Evolutionary conservation across 2,888 invertebrate species (phyloP), one percentile per base, ranked within the genome.

Genomic region (Cantharis rustica): DNA sequence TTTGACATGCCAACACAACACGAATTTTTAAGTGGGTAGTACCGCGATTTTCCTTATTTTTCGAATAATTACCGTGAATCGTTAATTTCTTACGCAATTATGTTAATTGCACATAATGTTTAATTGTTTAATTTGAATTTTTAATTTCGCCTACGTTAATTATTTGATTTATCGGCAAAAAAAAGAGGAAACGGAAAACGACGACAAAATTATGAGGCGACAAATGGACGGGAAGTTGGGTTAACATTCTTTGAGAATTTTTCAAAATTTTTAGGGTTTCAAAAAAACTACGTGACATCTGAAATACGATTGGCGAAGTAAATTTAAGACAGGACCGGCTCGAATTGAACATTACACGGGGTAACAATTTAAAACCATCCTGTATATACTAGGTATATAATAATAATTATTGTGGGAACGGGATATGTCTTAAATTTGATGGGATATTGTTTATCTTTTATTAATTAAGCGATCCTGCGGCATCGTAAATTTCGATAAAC

Each of bases 1-100:
- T 68, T 68, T 73, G 69, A 69, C 73, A 73, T 73, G 73, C 73
- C 73, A 73, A 73, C 73, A 73, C 73, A 27, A 61, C 73, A 73
- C 47, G n/a, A 47, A 47, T 47, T 47, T n/a, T 47, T n/a, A 47
- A 47, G 47, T 47, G 47, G 47, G 47, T n/a, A 47, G 47, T 7
- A 47, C 7, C n/a, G 47, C 47, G 47, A 47, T 47, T 47, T 47
- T 47, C 7, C n/a, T 47, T 47, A 7, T 47, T 47, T 47, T 47
- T 47, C n/a, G 47, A 47, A n/a, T 47, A 47, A 47, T n/a, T 47
- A n/a, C n/a, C 7, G n/a, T 47, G n/a, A 47, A 47, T 47, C n/a
- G 47, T 47, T 47, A 47, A n/a, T 47, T n/a, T 47, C 7, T 47
- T 47, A 47, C 47, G 47, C 47, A 47, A 47, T 47, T 47, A 47